These are phyloP conservation scores for Hyphantria cunea DNA, from an alignment of 1,140 invertebrate species.

Conservation along the genomic window DNA sequence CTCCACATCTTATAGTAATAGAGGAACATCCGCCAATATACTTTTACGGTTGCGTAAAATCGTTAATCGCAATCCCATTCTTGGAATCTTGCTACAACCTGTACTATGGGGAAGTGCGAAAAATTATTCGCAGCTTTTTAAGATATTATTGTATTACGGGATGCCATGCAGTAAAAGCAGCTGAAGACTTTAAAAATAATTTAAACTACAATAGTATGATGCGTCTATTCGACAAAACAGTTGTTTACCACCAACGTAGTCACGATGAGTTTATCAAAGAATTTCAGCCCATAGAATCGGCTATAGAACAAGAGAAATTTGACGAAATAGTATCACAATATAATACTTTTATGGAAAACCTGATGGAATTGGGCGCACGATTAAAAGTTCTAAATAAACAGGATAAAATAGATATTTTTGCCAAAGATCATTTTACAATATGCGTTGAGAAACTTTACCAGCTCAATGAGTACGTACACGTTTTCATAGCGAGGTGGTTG, in stretches of 20 bases:
- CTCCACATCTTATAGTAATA: slow-evolving; percentile 36
- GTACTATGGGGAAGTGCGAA: slow-evolving; percentile 57
- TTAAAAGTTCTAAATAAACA: slow-evolving; percentile 42
- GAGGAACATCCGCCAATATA: slow-evolving; percentile 17
- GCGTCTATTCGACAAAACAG: slow-evolving; percentile 43
- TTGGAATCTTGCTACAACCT: slow-evolving; percentile 45
- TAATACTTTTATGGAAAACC: slow-evolving; percentile 29
- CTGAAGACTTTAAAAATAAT: slow-evolving; percentile 42
- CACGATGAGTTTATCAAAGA: slow-evolving; percentile 48
- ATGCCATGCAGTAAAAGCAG: slow-evolving; percentile 46
- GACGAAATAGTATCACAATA: slow-evolving; percentile 40
- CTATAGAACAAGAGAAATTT: slow-evolving; percentile 39
- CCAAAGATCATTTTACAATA: slow-evolving; percentile 45
- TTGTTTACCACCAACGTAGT: slow-evolving; percentile 39
- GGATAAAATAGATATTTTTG: slow-evolving; percentile 50
- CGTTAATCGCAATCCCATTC: slow-evolving; percentile 42
- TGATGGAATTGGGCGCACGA: slow-evolving; percentile 33
- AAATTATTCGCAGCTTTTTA: slow-evolving; percentile 49
- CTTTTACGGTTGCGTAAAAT: slow-evolving; percentile 44
- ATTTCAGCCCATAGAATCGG: slow-evolving; percentile 43
- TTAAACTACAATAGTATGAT: slow-evolving; percentile 40
- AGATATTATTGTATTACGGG: slow-evolving; percentile 46
- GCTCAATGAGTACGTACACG: slow-evolving; percentile 48
- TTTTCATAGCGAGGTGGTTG: slow-evolving; percentile 45
- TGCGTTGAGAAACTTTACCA: slow-evolving; percentile 45